Conservation (phyloP, 1,140 invertebrate genomes). For the Lasioglossum baleicum region DNA sequence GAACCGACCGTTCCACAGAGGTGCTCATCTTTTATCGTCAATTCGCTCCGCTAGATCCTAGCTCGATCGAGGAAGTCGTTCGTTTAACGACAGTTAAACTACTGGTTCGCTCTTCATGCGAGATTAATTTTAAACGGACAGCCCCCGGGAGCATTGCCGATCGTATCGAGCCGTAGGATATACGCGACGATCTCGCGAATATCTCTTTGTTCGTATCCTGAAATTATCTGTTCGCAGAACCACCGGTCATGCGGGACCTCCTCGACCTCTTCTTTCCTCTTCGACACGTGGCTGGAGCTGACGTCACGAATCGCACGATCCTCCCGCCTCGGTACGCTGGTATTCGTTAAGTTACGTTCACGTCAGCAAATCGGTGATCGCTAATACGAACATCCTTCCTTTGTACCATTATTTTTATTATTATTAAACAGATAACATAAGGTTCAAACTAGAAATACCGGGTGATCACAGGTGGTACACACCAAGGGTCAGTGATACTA, state of each 20-base stretch:
- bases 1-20: background rate
- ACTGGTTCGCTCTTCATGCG: background rate
- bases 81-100: constrained; percentile 33
- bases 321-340: background rate
- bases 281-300: constrained; percentile 52
- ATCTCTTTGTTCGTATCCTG: constrained; percentile 48
- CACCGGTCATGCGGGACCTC: constrained; percentile 40
- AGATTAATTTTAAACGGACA: constrained; percentile 38
- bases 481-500: too few relatives aligned
- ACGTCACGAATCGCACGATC: constrained; percentile 60
- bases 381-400: too few relatives aligned
- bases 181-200: constrained; percentile 32
- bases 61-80: constrained; percentile 28
- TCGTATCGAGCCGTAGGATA: constrained; percentile 23
- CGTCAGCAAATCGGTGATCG: background rate
- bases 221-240: constrained; percentile 55
- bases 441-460: too few relatives aligned
- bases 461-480: too few relatives aligned
- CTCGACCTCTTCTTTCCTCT: constrained; percentile 45
- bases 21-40: background rate
- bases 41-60: constrained; percentile 11
- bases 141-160: constrained; percentile 7
- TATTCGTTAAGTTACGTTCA: constrained; percentile 41
- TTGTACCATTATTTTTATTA: too few relatives aligned
- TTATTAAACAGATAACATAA: too few relatives aligned